Evolutionary conservation across 2,113 vertebrate genomes (phyloP).

Genomic region (Amphilophus citrinellus): DNA sequence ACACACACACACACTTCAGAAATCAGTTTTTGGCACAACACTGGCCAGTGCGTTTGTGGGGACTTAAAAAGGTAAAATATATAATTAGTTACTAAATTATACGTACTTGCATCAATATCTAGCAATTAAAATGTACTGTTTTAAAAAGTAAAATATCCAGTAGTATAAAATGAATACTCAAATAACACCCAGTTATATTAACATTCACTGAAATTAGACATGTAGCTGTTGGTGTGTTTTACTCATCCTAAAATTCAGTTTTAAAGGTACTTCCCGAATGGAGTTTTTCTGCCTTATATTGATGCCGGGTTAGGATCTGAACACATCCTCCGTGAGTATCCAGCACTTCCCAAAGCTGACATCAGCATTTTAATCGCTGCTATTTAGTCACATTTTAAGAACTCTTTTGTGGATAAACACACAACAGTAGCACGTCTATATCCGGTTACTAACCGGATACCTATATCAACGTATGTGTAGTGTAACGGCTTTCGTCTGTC

Average conservation of each 20-base stretch:
- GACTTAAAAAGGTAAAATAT: too few relatives aligned
- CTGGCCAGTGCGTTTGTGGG: too few relatives aligned
- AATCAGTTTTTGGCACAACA: too few relatives aligned
- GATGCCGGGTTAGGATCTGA: not conserved
- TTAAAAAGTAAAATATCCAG: not conserved
- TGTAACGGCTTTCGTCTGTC: not conserved
- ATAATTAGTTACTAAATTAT: not conserved
- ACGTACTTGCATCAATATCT: not conserved
- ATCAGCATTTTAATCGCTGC: not conserved
- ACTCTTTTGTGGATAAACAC: not conserved
- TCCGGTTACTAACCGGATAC: not conserved
- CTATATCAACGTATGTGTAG: not conserved
- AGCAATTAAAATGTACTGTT: not conserved
- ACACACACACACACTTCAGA: too few relatives aligned
- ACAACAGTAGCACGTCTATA: not conserved
- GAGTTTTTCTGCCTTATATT: not conserved
- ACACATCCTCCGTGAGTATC: not conserved
- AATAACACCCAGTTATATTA: not conserved
- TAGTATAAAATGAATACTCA: too few relatives aligned
- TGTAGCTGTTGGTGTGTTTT: too few relatives aligned
- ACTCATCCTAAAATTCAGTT: not conserved
- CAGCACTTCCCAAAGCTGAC: not conserved
- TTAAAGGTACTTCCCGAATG: not conserved
- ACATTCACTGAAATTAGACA: not conserved
- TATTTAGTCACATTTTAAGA: not conserved